Evolutionary conservation across 2,888 invertebrate genomes (phyloP), one percentile per base, ranked within the genome.

Genomic region (Tipula unca): DNA sequence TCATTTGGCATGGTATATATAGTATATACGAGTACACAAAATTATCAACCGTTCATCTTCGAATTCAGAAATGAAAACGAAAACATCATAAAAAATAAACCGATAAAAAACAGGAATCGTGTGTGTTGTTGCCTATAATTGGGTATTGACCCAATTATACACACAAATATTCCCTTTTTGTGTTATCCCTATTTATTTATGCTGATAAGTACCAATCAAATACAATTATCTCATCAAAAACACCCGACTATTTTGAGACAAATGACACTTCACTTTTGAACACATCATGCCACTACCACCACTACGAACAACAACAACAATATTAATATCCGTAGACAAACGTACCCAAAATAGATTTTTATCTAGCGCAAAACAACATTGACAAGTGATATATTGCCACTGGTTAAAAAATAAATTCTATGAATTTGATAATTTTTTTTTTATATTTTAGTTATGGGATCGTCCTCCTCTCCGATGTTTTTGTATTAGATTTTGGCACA

Each of bases 121-220:
- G 69, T 69, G 69, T 25, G 69, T 20, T 69, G 8, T 25, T 25
- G 6, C 17, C 17, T 48, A 25, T 69, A 17, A n/a, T 4, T 48
- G 25, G 69, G 20, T 8, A 17, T 69, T 69, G 69, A 69, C 69
- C 69, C 69, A 69, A 69, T 54, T 54, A 39, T 39, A 8, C 2
- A 48, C n/a, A 48, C 48, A 48, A 39, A 48, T 48, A 48, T 48
- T n/a, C 48, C n/a, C n/a, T 48, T 48, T 48, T 48, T 48, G n/a
- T 17, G 48, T 48, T 25, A 69, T 69, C 69, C 69, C 69, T 69
- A 69, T 69, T 69, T 69, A 69, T 69, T 69, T 69, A 69, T 69
- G 69, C 69, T 69, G 69, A 69, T 69, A 69, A 69, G 69, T 69
- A 69, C 69, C 69, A 69, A 69, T 69, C 69, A 69, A 69, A 69